Evolutionary conservation across 1,140 invertebrate species (phyloP).

Genomic region (Mya arenaria): DNA sequence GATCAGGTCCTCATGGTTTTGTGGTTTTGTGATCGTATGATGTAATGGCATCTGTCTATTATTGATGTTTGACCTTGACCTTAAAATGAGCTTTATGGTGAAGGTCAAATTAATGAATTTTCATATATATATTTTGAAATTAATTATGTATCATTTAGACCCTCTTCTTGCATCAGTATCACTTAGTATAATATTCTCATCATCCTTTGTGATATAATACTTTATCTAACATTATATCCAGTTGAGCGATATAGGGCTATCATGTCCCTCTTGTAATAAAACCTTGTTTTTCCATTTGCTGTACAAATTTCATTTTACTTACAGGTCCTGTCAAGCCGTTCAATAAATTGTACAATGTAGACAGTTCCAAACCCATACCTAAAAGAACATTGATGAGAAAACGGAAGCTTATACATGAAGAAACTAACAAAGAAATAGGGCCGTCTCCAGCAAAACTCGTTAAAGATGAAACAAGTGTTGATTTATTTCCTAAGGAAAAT

Average conservation of each 20-base stretch:
- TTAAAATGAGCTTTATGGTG: conserved; percentile 13
- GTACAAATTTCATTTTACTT: not conserved
- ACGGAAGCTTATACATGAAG: not conserved
- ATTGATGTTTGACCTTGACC: conserved; percentile 27
- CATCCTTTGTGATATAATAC: not conserved
- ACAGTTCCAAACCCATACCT: not conserved
- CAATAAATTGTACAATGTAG: conserved; percentile 13
- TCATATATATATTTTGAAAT: conserved; percentile 9
- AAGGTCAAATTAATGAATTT: conserved; percentile 25
- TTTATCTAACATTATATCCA: not conserved
- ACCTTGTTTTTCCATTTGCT: conserved; percentile 9
- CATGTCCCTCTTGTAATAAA: conserved; percentile 1
- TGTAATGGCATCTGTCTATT: not conserved
- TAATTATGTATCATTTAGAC: not conserved
- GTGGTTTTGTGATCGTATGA: not conserved
- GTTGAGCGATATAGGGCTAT: not conserved
- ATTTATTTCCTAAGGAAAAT: conserved; percentile 6
- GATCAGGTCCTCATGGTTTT: not conserved
- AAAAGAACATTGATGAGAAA: conserved; percentile 25
- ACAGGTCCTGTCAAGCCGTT: conserved; percentile 18
- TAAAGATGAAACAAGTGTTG: not conserved
- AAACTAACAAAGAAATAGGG: not conserved
- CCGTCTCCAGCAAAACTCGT: not conserved
- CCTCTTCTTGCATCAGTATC: conserved; percentile 1
- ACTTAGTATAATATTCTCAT: not conserved